phyloP scores from a whole-genome alignment of 2,888 invertebrate genomes.

The Cecidostiba fungosa region DNA sequence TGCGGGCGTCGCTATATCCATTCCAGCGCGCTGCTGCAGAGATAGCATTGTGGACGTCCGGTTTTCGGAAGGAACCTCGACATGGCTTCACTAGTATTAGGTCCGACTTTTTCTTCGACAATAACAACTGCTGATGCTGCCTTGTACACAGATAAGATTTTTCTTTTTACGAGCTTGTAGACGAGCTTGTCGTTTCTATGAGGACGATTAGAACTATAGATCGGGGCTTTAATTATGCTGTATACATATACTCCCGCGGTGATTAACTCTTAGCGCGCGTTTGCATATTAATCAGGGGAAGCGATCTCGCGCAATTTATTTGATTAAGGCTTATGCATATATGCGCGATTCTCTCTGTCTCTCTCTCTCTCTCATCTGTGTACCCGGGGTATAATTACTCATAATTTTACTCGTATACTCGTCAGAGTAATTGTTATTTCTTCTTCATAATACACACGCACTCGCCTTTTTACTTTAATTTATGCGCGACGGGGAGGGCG shows the following conservation, averaged over 20 bases:
- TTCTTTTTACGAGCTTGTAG: neutral
- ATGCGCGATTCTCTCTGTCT: too few relatives aligned
- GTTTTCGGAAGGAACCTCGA: slow-evolving; percentile 10
- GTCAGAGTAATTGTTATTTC: slow-evolving; percentile 25
- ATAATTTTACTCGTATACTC: slow-evolving; percentile 33
- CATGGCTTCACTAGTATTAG: neutral
- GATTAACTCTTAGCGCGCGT: slow-evolving; percentile 42
- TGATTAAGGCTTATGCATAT: slow-evolving; percentile 42
- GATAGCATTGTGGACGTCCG: slow-evolving; percentile 13
- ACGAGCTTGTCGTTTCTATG: neutral
- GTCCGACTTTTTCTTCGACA: neutral
- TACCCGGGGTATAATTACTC: slow-evolving; percentile 14
- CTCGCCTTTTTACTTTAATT: neutral
- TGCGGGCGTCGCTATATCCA: neutral
- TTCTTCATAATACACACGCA: too few relatives aligned
- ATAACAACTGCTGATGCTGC: neutral
- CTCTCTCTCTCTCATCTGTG: neutral
- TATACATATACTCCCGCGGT: neutral
- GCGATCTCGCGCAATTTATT: slow-evolving; percentile 33
- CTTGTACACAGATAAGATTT: neutral
- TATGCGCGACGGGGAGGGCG: neutral
- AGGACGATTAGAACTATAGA: slow-evolving; percentile 22
- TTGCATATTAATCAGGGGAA: slow-evolving; percentile 52
- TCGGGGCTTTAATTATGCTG: neutral
- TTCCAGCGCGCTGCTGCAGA: neutral